Evolutionary conservation across 1,140 invertebrate species (phyloP).

Genomic region (Charaxes varanes): DNA sequence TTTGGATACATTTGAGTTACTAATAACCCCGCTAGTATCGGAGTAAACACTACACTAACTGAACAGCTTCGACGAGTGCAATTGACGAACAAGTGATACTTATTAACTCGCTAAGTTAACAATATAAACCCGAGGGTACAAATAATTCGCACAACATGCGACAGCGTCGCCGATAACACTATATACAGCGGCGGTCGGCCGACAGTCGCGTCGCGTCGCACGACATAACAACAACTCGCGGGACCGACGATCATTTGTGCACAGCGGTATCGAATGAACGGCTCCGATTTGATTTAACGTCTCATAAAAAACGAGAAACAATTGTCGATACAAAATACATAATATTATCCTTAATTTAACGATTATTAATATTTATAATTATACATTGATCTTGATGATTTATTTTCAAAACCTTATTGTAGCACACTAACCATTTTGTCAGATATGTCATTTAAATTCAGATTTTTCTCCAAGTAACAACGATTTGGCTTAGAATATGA

Average conservation of each 20-base stretch:
- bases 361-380: slow-evolving; percentile 69
- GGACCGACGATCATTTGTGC: slow-evolving; percentile 55
- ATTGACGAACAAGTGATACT: slow-evolving; percentile 72
- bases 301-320: slow-evolving; percentile 66
- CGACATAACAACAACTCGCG: no score
- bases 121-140: slow-evolving; percentile 55
- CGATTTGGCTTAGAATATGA: slow-evolving; percentile 61
- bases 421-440: slow-evolving; percentile 74
- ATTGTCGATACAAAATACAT: slow-evolving; percentile 70
- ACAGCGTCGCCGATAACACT: slow-evolving; percentile 48
- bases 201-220: slow-evolving; percentile 12
- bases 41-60: slow-evolving; percentile 53
- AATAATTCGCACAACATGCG: slow-evolving; percentile 40
- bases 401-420: slow-evolving; percentile 65
- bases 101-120: slow-evolving; percentile 65
- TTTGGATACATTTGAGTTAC: slow-evolving; percentile 7
- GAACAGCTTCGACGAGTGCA: slow-evolving; percentile 66
- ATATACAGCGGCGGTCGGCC: slow-evolving; percentile 21
- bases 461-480: slow-evolving; percentile 70
- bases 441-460: slow-evolving; percentile 73
- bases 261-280: slow-evolving; percentile 62
- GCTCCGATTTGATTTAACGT: slow-evolving; percentile 48
- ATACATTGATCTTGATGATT: slow-evolving; percentile 69
- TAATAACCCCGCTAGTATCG: slow-evolving; percentile 29
- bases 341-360: slow-evolving; percentile 64